Evolutionary conservation across 2,888 invertebrate genomes (phyloP).

Genomic region (Microctonus brassicae): DNA sequence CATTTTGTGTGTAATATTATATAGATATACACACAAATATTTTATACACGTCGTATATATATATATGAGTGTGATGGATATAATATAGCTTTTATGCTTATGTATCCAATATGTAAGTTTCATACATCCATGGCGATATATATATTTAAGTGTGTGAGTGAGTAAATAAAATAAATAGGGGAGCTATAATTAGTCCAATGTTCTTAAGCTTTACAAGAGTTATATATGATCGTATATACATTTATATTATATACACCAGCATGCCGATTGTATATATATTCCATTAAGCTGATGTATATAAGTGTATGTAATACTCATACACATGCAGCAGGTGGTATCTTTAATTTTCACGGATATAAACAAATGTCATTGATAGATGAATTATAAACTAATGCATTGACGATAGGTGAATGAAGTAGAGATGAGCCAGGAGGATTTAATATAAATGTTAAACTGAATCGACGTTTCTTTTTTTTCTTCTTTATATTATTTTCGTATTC

Average conservation of each 20-base stretch:
- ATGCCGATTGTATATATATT: constrained; percentile 33
- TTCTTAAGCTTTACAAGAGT: constrained; percentile 39
- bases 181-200: constrained; percentile 66
- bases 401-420: neutral
- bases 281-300: constrained; percentile 8
- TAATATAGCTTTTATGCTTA: constrained; percentile 1
- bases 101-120: constrained; percentile 35
- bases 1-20: constrained; percentile 27
- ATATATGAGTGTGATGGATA: constrained; percentile 10
- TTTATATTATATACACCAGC: too few relatives aligned
- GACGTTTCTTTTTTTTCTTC: too few relatives aligned
- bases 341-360: constrained; percentile 19
- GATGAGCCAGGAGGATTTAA: neutral
- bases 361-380: constrained; percentile 17
- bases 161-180: constrained; percentile 69
- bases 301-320: too few relatives aligned
- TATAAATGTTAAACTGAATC: neutral
- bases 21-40: constrained; percentile 27
- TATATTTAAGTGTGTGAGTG: constrained; percentile 45
- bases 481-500: constrained; percentile 41
- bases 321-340: too few relatives aligned
- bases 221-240: too few relatives aligned
- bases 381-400: constrained; percentile 6
- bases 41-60: constrained; percentile 7
- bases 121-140: constrained; percentile 46